phyloP scores from a whole-genome alignment of 2,888 invertebrate genomes.

The Noctua comes region DNA sequence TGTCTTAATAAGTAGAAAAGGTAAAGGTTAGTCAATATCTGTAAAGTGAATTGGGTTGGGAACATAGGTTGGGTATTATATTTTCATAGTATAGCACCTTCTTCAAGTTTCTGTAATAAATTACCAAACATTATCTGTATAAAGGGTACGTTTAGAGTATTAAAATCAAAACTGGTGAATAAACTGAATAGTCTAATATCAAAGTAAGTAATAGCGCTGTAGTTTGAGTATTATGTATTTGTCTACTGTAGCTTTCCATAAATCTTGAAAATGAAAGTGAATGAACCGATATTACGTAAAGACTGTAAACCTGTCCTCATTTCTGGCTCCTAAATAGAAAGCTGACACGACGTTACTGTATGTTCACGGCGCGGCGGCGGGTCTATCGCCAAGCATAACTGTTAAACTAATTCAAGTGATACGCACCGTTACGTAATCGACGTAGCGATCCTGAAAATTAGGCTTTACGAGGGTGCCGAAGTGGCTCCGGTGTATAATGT shows the following conservation, averaged over 20 bases:
- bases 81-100: conserved; percentile 9
- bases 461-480: conserved; percentile 54
- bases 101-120: neutral
- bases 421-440: conserved; percentile 45
- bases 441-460: conserved; percentile 55
- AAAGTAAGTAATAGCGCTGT: neutral
- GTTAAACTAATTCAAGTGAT: conserved; percentile 54
- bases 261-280: conserved; percentile 14
- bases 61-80: conserved; percentile 3
- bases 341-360: conserved; percentile 18
- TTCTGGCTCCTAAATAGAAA: conserved; percentile 6
- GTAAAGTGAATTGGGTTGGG: conserved; percentile 33
- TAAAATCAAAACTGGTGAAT: conserved; percentile 2
- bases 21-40: conserved; percentile 23
- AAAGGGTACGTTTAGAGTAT: neutral
- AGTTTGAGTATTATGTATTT: conserved; percentile 2
- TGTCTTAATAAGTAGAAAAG: conserved; percentile 11
- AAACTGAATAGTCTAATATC: neutral
- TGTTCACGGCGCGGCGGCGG: conserved; percentile 11
- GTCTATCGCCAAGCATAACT: conserved; percentile 43
- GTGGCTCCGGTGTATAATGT: conserved; percentile 39
- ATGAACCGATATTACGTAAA: neutral
- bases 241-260: neutral
- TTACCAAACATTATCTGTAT: neutral
- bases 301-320: conserved; percentile 1